These are phyloP conservation scores for Lasioglossum villosulum DNA, from an alignment of 2,888 invertebrate genomes.

Conservation along the genomic window DNA sequence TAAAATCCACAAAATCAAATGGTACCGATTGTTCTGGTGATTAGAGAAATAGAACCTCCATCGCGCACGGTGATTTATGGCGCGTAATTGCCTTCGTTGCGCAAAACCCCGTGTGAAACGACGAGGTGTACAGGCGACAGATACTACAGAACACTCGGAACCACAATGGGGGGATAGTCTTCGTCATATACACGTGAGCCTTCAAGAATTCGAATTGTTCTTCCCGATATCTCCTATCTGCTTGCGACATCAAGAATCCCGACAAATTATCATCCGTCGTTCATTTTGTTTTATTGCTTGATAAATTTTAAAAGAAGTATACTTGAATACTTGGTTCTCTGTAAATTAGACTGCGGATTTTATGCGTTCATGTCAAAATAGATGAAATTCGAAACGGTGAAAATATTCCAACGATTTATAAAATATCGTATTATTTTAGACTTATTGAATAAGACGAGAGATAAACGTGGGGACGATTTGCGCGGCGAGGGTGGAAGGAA, in stretches of 20 bases:
- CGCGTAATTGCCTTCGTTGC: conserved; percentile 40
- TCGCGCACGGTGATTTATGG: conserved; percentile 46
- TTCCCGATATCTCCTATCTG: not conserved
- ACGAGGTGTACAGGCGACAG: not conserved
- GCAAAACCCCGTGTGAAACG: conserved; percentile 34
- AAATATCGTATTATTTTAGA: too few species aligned
- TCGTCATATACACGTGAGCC: not conserved
- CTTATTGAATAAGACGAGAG: too few species aligned
- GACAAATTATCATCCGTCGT: not conserved
- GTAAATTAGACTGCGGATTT: too few species aligned
- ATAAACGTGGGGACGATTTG: too few species aligned
- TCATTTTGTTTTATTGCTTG: too few species aligned
- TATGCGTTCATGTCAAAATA: too few species aligned
- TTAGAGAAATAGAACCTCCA: conserved; percentile 47
- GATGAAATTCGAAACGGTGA: too few species aligned
- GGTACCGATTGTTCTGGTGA: conserved; percentile 39
- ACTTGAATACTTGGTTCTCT: too few species aligned
- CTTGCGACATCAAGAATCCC: not conserved
- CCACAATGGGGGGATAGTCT: conserved; percentile 9
- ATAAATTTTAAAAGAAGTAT: too few species aligned
- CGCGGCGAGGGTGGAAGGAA: not conserved
- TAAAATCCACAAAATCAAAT: conserved; percentile 54
- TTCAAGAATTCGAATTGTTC: not conserved
- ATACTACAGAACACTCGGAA: not conserved
- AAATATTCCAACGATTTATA: too few species aligned